These are phyloP conservation scores for Peromyscus maniculatus DNA, from an alignment of 2,113 vertebrate genomes.

Conservation along the genomic window DNA sequence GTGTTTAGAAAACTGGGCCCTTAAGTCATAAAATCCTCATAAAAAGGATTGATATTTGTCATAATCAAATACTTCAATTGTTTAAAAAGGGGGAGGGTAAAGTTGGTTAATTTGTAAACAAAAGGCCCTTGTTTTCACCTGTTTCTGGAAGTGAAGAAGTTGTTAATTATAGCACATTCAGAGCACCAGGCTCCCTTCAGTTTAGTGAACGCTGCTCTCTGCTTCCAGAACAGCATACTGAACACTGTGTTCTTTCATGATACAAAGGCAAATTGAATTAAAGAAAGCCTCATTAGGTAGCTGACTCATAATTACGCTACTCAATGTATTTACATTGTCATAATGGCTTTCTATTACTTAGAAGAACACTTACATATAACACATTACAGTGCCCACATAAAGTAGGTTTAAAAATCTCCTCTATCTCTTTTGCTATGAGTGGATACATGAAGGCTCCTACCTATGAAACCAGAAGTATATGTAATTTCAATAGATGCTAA, in stretches of 20 bases:
- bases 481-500: background rate
- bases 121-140: background rate
- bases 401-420: background rate
- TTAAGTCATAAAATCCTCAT: background rate
- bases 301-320: background rate
- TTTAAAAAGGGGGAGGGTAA: background rate
- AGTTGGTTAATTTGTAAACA: background rate
- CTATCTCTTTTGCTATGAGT: background rate
- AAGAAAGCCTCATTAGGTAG: background rate
- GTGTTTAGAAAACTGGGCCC: background rate
- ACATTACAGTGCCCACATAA: background rate
- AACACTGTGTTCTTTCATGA: background rate
- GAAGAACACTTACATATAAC: background rate
- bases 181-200: background rate
- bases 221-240: background rate
- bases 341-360: background rate
- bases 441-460: background rate
- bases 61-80: background rate
- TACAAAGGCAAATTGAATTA: background rate
- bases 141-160: background rate
- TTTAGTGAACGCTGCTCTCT: background rate
- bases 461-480: background rate
- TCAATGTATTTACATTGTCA: background rate
- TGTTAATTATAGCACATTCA: no score
- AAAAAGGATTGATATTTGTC: no score